Evolutionary conservation across 2,888 invertebrate genomes (phyloP), one percentile per base, ranked within the genome.

Genomic region (Phortica okadai): DNA sequence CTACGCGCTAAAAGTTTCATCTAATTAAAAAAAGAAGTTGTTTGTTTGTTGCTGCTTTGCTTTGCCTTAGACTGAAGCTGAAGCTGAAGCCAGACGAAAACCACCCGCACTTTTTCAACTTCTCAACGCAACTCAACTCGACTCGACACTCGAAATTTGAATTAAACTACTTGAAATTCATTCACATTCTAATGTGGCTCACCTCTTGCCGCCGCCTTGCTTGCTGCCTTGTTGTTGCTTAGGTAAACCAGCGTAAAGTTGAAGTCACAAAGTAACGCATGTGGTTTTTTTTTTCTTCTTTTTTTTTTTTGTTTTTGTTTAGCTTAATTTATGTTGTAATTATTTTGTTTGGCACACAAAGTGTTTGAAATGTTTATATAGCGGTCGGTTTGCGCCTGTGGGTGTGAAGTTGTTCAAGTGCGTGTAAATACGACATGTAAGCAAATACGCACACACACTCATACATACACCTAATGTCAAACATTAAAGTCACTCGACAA

Each of bases 281-380:
- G 84, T 80, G 84, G 84, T 84, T 84, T 81, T 83, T 84, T 84
- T 83, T 78, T 82, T 84, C 84, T 84, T 83, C 84, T 83, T 82
- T 82, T 84, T 84, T 84, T 66, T 33, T 84, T 83, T 82, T 82
- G 83, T 84, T 84, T 66, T 33, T 84, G 82, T 82, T 84, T 84
- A 82, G 79, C 82, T 80, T 83, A 83, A 84, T 84, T 84, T 84
- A 84, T 84, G 83, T 82, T 84, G 84, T 81, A 84, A 84, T 84
- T 84, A 84, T 84, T 83, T 84, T 82, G 82, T 83, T 82, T 66
- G n/a, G 44, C 16, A 4, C 70, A 2, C 5, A 8, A 72, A 16
- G 83, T 82, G 81, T 83, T 82, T 83, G 84, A 82, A 82, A 82
- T 80, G 21, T 84, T 81, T 79, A 77, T 80, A 78, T 78, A 82